phyloP scores from a whole-genome alignment of 2,797 vertebrate species.

The Scarus forsteni region DNA sequence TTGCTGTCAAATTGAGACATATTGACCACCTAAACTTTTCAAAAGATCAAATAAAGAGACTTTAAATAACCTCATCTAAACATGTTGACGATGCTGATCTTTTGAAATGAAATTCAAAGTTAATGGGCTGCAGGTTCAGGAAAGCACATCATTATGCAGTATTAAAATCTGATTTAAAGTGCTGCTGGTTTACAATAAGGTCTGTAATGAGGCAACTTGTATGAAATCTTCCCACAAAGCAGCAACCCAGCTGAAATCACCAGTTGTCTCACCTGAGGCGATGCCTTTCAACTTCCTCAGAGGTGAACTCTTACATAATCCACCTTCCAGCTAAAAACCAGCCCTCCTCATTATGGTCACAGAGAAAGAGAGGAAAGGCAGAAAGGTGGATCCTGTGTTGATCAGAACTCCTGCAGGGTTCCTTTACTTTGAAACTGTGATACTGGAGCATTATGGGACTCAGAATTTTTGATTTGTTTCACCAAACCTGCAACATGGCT shows the following conservation, averaged over 20 bases:
- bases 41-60: background rate
- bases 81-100: background rate
- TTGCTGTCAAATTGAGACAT: background rate
- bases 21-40: background rate
- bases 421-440: background rate
- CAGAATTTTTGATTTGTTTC: background rate
- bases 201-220: constrained; percentile 64
- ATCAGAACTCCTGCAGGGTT: background rate
- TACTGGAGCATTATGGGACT: background rate
- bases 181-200: constrained; percentile 23
- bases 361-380: background rate
- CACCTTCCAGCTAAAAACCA: constrained; percentile 46
- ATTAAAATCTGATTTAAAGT: constrained; percentile 27
- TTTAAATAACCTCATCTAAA: background rate
- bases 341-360: constrained; percentile 49
- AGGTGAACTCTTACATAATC: constrained; percentile 64
- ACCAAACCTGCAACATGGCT: background rate
- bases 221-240: constrained; percentile 46
- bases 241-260: constrained; percentile 26
- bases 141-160: background rate
- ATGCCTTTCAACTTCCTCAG: constrained; percentile 67
- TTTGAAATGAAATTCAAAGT: constrained; percentile 1
- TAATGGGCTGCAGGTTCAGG: background rate
- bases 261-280: constrained; percentile 50
- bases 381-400: constrained; percentile 21